phyloP scores from a whole-genome alignment of 2,113 vertebrate species.

The Bombycilla garrulus region DNA sequence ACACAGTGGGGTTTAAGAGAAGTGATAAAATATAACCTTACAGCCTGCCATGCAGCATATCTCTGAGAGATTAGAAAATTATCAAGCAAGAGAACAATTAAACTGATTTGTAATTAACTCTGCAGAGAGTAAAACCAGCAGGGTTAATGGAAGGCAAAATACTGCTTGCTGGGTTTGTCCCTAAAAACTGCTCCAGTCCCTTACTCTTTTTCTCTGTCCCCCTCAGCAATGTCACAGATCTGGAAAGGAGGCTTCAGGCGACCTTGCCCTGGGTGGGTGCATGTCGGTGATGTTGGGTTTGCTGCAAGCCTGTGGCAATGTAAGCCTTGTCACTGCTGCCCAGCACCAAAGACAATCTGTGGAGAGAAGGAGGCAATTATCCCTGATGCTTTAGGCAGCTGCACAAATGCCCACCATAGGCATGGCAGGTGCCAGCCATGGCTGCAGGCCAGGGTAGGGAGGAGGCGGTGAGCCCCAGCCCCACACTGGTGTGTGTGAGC shows the following conservation, averaged over 20 bases:
- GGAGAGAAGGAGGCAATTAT: background rate
- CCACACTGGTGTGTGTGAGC: accelerated
- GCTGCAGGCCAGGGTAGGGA: accelerated
- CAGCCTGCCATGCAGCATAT: slow-evolving; percentile 53
- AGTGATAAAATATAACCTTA: slow-evolving; percentile 65
- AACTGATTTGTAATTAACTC: slow-evolving; percentile 73
- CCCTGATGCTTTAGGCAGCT: background rate
- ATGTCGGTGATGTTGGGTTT: background rate
- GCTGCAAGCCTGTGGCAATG: background rate
- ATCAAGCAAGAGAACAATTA: slow-evolving; percentile 60
- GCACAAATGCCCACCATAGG: background rate
- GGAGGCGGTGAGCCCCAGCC: accelerated
- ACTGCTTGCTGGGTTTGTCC: background rate
- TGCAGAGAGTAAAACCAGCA: slow-evolving; percentile 52
- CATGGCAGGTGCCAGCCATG: background rate
- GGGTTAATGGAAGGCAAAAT: slow-evolving; percentile 43
- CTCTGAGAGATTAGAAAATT: slow-evolving; percentile 64
- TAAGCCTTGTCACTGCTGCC: accelerated
- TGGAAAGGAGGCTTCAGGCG: background rate
- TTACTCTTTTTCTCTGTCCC: background rate
- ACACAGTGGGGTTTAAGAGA: slow-evolving; percentile 39
- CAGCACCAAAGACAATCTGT: accelerated
- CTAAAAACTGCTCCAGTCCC: background rate
- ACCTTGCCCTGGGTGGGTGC: background rate
- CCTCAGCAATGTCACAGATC: background rate